phyloP scores from a whole-genome alignment of 2,888 invertebrate species.

The Campopleginae sp. region DNA sequence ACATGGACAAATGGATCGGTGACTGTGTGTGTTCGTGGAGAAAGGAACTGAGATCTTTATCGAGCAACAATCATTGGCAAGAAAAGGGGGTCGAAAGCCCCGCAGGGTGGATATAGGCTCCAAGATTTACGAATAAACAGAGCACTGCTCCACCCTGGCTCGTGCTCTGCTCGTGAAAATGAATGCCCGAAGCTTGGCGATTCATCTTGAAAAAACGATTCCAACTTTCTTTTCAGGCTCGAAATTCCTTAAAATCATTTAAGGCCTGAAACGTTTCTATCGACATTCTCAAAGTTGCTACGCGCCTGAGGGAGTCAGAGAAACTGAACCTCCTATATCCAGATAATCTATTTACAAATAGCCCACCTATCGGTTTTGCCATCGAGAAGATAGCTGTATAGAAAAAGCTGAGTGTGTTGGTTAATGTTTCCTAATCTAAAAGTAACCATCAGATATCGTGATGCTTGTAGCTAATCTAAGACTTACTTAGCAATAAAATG shows the following conservation, averaged over 20 bases:
- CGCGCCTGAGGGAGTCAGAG: not conserved
- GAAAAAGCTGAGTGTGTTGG: conserved; percentile 13
- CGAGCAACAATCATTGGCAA: conserved; percentile 16
- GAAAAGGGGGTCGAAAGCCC: not conserved
- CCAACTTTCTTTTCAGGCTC: not conserved
- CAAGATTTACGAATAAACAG: not conserved
- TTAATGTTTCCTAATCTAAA: conserved; percentile 25
- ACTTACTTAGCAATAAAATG: conserved; percentile 14
- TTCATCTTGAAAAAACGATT: conserved; percentile 1
- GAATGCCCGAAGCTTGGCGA: not conserved
- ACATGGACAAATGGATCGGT: conserved; percentile 34
- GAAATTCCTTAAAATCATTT: not conserved
- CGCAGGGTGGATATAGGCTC: not conserved
- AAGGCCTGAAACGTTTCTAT: not conserved
- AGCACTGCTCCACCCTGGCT: not conserved
- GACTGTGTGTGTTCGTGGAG: conserved; percentile 15
- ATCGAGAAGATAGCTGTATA: conserved; percentile 3
- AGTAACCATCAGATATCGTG: conserved; percentile 31
- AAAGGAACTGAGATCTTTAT: conserved; percentile 56
- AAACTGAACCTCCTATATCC: conserved; percentile 1
- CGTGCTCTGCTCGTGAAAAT: not conserved
- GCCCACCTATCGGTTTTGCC: not conserved
- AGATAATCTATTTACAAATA: conserved; percentile 45
- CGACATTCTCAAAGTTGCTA: not conserved
- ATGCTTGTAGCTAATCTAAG: conserved; percentile 32